Evolutionary conservation across 2,888 invertebrate genomes (phyloP).

Genomic region (Sesamia inferens): DNA sequence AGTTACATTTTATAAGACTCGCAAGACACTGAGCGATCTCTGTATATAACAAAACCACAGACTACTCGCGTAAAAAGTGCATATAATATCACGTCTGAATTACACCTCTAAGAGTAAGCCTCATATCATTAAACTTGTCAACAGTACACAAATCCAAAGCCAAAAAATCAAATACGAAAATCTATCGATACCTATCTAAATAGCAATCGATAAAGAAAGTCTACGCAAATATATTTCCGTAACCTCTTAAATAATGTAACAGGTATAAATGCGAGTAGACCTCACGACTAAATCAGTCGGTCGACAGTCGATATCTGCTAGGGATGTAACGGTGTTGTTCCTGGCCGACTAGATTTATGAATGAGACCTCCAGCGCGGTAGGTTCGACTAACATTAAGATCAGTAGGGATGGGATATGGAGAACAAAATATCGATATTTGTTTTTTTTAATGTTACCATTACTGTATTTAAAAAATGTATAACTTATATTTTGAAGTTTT

Average conservation of each 20-base stretch:
- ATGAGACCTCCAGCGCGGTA: constrained; percentile 80
- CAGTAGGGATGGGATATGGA: constrained; percentile 62
- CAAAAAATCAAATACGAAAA: too few species aligned
- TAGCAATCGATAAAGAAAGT: constrained; percentile 16
- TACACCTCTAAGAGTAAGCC: too few species aligned
- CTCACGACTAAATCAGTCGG: constrained; percentile 77
- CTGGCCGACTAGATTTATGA: constrained; percentile 80
- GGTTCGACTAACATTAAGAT: constrained; percentile 73
- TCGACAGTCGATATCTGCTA: constrained; percentile 78
- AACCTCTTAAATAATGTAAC: constrained; percentile 58
- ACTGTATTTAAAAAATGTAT: neutral
- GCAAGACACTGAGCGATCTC: too few species aligned
- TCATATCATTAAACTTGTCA: too few species aligned
- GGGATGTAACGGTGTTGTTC: constrained; percentile 82
- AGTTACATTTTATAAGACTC: too few species aligned
- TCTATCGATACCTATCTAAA: neutral
- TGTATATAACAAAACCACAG: too few species aligned
- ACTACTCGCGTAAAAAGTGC: too few species aligned
- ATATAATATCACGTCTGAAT: too few species aligned
- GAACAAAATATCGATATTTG: constrained; percentile 21
- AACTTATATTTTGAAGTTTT: neutral
- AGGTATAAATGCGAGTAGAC: constrained; percentile 57
- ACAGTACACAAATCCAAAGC: too few species aligned
- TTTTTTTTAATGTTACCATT: neutral
- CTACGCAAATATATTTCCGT: constrained; percentile 49